Conservation (phyloP, 2,888 invertebrate genomes). For the Tineola bisselliella region DNA sequence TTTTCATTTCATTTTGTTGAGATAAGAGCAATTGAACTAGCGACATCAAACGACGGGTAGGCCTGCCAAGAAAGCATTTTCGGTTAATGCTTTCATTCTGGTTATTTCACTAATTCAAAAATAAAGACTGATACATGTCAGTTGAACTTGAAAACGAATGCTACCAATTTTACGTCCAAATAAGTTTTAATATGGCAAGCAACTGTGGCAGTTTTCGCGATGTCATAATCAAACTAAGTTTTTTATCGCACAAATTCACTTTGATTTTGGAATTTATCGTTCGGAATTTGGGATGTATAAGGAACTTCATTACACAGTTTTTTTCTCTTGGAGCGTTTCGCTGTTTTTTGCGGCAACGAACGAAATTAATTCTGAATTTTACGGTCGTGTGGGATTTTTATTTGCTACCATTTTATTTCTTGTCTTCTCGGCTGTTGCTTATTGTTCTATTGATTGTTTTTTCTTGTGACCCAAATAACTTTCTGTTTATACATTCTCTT, state of each 20-base stretch:
- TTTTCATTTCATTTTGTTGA: too few species aligned
- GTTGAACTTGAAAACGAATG: too few species aligned
- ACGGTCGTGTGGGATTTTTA: conserved; percentile 13
- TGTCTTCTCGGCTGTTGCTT: not conserved
- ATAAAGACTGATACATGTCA: too few species aligned
- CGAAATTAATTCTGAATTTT: conserved; percentile 14
- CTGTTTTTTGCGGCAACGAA: conserved; percentile 8
- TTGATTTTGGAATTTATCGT: conserved; percentile 4
- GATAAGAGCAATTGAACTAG: too few species aligned
- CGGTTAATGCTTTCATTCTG: too few species aligned
- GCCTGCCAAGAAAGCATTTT: too few species aligned
- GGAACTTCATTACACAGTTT: conserved; percentile 4
- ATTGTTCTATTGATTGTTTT: not conserved
- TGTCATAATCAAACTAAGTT: not conserved
- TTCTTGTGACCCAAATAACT: not conserved
- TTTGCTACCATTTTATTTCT: conserved; percentile 7
- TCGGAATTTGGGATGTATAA: not conserved
- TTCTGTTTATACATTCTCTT: not conserved
- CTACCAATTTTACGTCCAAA: too few species aligned
- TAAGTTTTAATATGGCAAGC: not conserved
- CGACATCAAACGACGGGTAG: too few species aligned
- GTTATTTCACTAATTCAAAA: too few species aligned
- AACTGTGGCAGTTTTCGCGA: not conserved
- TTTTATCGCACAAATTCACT: not conserved
- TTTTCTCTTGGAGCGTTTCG: not conserved